Percentiles rank a stretch among this genome's conserved stretches.
Evolutionary conservation across 1,140 invertebrate species (phyloP).

Genomic region (Dendroctonus ponderosae): DNA sequence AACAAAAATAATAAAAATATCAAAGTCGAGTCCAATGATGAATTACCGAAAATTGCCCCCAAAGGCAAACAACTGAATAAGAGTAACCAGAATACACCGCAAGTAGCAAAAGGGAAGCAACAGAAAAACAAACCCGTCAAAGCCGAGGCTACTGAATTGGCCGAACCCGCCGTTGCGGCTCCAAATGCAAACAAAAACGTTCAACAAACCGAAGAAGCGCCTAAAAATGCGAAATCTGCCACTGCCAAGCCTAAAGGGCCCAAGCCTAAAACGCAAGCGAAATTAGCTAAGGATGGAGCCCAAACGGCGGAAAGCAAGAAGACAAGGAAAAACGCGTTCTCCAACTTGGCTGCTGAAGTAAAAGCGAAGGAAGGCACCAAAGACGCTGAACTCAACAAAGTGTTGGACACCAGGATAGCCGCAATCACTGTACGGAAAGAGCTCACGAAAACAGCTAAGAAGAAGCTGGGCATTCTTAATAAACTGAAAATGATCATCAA

Average conservation of each 20-base stretch:
- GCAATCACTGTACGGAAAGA: constrained; percentile 14
- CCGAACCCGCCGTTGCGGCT: background rate
- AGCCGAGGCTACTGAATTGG: too few relatives aligned
- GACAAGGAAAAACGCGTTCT: constrained; percentile 21
- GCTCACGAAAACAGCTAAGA: constrained; percentile 38
- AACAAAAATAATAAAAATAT: too few relatives aligned
- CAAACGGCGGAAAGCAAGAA: constrained; percentile 5
- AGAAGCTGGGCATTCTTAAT: constrained; percentile 31
- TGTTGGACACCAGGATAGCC: constrained; percentile 31
- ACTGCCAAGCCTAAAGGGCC: constrained; percentile 28
- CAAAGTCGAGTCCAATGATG: background rate
- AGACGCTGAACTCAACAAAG: constrained; percentile 23
- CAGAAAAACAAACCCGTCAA: too few relatives aligned
- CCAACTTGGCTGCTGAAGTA: constrained; percentile 14
- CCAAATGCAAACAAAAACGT: constrained; percentile 30
- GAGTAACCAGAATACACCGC: too few relatives aligned
- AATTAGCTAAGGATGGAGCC: constrained; percentile 2
- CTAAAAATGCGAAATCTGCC: constrained; percentile 30
- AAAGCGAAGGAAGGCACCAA: constrained; percentile 22
- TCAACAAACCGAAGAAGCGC: constrained; percentile 12
- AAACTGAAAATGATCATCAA: constrained; percentile 22
- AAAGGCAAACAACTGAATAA: too few relatives aligned
- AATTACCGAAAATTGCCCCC: too few relatives aligned
- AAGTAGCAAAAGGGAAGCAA: too few relatives aligned
- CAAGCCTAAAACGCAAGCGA: constrained; percentile 5